phyloP scores from a whole-genome alignment of 2,888 invertebrate genomes.

The Netelia melanura region DNA sequence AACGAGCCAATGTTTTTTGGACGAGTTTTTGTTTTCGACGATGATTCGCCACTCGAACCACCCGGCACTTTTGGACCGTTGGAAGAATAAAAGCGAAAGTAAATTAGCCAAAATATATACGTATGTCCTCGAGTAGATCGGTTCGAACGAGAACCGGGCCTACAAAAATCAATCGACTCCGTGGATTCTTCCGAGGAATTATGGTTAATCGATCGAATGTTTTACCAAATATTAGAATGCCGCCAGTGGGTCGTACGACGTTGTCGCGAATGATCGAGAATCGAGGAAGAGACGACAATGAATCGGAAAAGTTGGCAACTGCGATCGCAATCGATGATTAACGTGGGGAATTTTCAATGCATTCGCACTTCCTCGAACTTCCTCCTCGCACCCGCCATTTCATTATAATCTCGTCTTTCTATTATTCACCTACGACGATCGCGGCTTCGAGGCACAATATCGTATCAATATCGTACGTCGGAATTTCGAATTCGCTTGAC shows the following conservation, averaged over 20 bases:
- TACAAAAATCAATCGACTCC: too few relatives aligned
- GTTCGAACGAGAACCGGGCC: too few relatives aligned
- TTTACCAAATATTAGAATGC: too few relatives aligned
- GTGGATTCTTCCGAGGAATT: neutral
- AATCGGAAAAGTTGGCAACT: too few relatives aligned
- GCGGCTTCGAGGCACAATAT: neutral
- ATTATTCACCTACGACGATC: neutral
- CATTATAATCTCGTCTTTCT: neutral
- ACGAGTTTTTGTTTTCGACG: neutral
- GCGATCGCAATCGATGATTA: too few relatives aligned
- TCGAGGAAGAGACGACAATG: too few relatives aligned
- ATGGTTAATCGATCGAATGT: neutral
- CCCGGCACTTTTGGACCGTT: neutral
- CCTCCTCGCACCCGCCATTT: neutral
- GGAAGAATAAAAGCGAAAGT: neutral
- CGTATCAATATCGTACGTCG: neutral
- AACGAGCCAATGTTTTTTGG: too few relatives aligned
- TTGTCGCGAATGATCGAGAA: too few relatives aligned
- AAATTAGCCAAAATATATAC: neutral
- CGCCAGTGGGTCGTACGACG: too few relatives aligned
- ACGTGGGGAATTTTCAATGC: too few relatives aligned
- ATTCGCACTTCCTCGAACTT: neutral
- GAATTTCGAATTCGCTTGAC: slow-evolving; percentile 37
- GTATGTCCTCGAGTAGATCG: neutral
- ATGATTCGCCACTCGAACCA: neutral